These are phyloP conservation scores for Pangasius krempfi DNA, from an alignment of 2,797 vertebrate genomes.

Conservation along the genomic window DNA sequence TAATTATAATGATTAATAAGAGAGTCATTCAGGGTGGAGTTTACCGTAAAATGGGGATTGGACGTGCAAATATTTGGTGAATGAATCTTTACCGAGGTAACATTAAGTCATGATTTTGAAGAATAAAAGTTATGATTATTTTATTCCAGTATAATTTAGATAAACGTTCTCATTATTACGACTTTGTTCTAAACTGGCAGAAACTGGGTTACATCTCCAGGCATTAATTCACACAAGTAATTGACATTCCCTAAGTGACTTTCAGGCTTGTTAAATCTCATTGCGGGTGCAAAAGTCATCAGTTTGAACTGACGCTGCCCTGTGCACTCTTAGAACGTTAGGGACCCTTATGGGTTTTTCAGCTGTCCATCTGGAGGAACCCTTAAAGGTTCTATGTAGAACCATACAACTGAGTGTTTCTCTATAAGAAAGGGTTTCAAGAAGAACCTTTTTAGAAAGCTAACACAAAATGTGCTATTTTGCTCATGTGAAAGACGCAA, in stretches of 20 bases:
- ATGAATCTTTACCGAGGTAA: background rate
- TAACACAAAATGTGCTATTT: background rate
- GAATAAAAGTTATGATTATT: background rate
- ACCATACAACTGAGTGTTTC: background rate
- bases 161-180: background rate
- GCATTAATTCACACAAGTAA: background rate
- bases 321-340: background rate
- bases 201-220: background rate
- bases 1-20: background rate
- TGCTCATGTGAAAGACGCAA: background rate
- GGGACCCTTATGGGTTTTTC: background rate
- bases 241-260: background rate
- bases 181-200: background rate
- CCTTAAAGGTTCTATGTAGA: background rate
- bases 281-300: background rate
- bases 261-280: background rate
- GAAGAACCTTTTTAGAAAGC: background rate
- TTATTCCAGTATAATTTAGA: constrained; percentile 1
- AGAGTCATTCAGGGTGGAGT: background rate
- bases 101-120: background rate
- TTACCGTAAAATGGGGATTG: background rate
- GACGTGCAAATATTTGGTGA: background rate
- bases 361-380: background rate
- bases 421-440: background rate
- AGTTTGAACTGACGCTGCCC: background rate